These are phyloP conservation scores for Tachysurus fulvidraco DNA, from an alignment of 2,113 vertebrate species.

Conservation along the genomic window DNA sequence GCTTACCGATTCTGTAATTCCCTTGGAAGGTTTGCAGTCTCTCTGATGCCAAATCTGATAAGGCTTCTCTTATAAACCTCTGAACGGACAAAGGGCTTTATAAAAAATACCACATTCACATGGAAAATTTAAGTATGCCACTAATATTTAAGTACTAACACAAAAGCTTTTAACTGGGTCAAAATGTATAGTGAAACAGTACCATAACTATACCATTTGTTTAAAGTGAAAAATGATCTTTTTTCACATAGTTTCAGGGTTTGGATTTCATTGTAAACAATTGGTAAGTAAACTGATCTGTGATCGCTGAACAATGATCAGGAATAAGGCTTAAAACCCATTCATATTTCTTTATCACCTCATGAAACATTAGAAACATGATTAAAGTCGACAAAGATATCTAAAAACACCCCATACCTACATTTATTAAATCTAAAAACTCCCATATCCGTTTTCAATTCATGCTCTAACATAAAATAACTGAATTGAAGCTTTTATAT, in stretches of 20 bases:
- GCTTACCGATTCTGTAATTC: not conserved
- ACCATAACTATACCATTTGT: not conserved
- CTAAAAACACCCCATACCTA: not conserved
- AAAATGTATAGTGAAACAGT: not conserved
- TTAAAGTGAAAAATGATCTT: not conserved
- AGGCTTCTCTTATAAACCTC: not conserved
- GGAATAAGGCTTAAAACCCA: not conserved
- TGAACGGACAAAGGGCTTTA: not conserved
- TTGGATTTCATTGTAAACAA: not conserved
- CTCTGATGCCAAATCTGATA: not conserved
- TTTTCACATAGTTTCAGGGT: not conserved
- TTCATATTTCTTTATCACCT: not conserved
- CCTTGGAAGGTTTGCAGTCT: not conserved
- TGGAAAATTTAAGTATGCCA: not conserved
- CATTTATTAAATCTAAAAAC: not conserved
- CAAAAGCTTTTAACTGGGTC: not conserved
- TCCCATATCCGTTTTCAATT: not conserved
- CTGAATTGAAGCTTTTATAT: not conserved
- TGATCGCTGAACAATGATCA: not conserved
- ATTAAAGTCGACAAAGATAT: not conserved
- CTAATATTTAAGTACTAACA: not conserved
- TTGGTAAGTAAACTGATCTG: not conserved
- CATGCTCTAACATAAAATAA: not conserved
- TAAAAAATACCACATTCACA: not conserved
- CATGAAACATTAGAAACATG: not conserved